A percentile compares a stretch with the other conserved stretches of the same genome.
These are phyloP conservation scores for Gavia stellata DNA, from an alignment of 2,113 vertebrate species.

Conservation along the genomic window DNA sequence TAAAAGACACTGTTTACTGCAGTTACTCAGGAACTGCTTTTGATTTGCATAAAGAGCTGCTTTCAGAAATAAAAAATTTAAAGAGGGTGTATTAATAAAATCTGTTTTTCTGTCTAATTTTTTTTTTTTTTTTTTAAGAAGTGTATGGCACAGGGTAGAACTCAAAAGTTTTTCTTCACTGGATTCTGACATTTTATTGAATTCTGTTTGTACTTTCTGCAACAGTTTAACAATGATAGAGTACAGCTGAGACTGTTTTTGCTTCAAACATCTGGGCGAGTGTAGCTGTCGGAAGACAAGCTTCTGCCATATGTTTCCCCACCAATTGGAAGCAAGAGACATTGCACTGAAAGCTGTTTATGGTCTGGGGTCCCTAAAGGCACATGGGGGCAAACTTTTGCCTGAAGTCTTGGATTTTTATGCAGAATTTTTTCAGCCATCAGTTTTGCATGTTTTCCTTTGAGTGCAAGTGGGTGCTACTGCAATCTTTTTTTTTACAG, in stretches of 20 bases:
- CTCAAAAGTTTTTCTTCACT: slow-evolving; percentile 65
- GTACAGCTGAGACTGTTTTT: slow-evolving; percentile 46
- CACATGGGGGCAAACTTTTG: slow-evolving; percentile 47
- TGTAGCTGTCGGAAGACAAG: slow-evolving; percentile 44
- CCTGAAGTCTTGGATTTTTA: slow-evolving; percentile 59
- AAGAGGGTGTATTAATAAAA: slow-evolving; percentile 74
- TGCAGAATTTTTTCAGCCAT: slow-evolving; percentile 71
- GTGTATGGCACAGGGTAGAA: slow-evolving; percentile 78
- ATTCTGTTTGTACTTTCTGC: slow-evolving; percentile 64
- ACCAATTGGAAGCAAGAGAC: slow-evolving; percentile 60
- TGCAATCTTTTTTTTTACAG: slow-evolving; percentile 41
- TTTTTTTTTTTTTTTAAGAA: slow-evolving; percentile 59
- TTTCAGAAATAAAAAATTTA: slow-evolving; percentile 75
- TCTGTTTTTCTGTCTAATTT: slow-evolving; percentile 62
- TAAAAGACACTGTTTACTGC: slow-evolving; percentile 80
- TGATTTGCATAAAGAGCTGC: slow-evolving; percentile 79
- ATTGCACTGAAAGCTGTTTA: slow-evolving; percentile 70
- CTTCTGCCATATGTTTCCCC: slow-evolving; percentile 63
- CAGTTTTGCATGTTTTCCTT: slow-evolving; percentile 73
- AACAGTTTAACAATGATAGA: slow-evolving; percentile 45
- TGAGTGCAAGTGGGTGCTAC: slow-evolving; percentile 74
- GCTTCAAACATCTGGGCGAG: slow-evolving; percentile 52
- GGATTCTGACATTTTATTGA: slow-evolving; percentile 63
- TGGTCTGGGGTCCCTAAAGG: slow-evolving; percentile 51
- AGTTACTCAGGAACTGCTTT: slow-evolving; percentile 83